Conservation (phyloP, 2,888 invertebrate species). For the Margaritifera margaritifera region DNA sequence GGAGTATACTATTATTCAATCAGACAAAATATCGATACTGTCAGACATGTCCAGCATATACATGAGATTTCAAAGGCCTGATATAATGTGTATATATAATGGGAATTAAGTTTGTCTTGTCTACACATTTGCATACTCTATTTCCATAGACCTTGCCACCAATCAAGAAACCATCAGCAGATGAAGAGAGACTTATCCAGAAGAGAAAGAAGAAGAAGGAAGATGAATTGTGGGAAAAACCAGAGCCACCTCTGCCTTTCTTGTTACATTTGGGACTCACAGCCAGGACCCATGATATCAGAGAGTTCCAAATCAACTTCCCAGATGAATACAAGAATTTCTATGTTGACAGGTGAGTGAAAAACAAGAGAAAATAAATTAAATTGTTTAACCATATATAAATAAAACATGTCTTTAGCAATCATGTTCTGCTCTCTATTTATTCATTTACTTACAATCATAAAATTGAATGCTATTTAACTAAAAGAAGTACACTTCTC, state of each 20-base stretch:
- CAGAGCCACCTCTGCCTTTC: constrained; percentile 66
- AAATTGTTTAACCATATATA: neutral
- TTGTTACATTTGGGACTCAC: constrained; percentile 71
- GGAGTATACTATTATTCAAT: too few species aligned
- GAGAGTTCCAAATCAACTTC: constrained; percentile 69
- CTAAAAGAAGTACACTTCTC: too few species aligned
- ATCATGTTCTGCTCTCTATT: too few species aligned
- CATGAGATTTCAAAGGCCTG: too few species aligned
- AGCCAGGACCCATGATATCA: constrained; percentile 68
- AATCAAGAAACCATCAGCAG: constrained; percentile 61
- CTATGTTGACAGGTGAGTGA: constrained; percentile 65
- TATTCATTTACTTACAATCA: too few species aligned
- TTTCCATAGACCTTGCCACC: constrained; percentile 67
- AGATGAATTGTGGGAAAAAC: constrained; percentile 62
- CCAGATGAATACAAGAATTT: constrained; percentile 64
- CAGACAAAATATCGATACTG: too few species aligned
- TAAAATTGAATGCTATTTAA: too few species aligned
- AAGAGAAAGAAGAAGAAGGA: constrained; percentile 42
- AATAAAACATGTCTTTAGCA: neutral
- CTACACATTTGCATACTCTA: too few species aligned
- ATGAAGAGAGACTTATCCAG: constrained; percentile 50
- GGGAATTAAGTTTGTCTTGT: too few species aligned
- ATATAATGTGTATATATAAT: too few species aligned
- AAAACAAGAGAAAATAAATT: neutral
- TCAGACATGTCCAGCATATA: too few species aligned